Evolutionary conservation across 2,113 vertebrate genomes (phyloP).

Genomic region (Vulpes vulpes): DNA sequence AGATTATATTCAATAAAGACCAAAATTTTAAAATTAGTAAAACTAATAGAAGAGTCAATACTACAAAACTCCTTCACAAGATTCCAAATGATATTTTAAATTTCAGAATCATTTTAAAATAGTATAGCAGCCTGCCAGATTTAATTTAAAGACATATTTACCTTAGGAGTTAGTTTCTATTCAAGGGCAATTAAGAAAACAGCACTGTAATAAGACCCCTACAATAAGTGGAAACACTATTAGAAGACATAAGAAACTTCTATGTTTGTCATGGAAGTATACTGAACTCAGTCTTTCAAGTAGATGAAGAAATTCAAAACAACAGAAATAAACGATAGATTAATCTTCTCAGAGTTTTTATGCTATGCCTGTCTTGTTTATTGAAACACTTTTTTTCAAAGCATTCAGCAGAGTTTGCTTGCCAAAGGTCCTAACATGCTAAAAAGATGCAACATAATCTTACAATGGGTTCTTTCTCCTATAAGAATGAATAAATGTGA

Average conservation of each 20-base stretch:
- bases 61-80: slow-evolving; percentile 9
- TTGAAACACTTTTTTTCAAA: slow-evolving; percentile 17
- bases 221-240: background rate
- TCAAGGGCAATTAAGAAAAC: slow-evolving; percentile 34
- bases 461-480: background rate
- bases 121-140: background rate
- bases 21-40: slow-evolving; percentile 28
- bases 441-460: slow-evolving; percentile 19
- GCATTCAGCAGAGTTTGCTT: slow-evolving; percentile 39
- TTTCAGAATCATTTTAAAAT: slow-evolving; percentile 41
- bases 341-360: slow-evolving; percentile 21
- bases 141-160: slow-evolving; percentile 27
- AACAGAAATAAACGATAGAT: background rate
- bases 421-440: background rate
- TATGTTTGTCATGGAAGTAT: background rate
- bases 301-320: background rate
- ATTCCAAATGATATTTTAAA: background rate
- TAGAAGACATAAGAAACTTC: slow-evolving; percentile 33
- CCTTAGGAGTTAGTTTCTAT: background rate
- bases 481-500: slow-evolving; percentile 25
- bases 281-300: background rate
- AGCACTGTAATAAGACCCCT: slow-evolving; percentile 33
- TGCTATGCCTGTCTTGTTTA: background rate
- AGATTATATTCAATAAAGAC: background rate
- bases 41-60: slow-evolving; percentile 9